These are phyloP conservation scores for Tillus elongatus DNA, from an alignment of 2,888 invertebrate genomes.

Conservation along the genomic window DNA sequence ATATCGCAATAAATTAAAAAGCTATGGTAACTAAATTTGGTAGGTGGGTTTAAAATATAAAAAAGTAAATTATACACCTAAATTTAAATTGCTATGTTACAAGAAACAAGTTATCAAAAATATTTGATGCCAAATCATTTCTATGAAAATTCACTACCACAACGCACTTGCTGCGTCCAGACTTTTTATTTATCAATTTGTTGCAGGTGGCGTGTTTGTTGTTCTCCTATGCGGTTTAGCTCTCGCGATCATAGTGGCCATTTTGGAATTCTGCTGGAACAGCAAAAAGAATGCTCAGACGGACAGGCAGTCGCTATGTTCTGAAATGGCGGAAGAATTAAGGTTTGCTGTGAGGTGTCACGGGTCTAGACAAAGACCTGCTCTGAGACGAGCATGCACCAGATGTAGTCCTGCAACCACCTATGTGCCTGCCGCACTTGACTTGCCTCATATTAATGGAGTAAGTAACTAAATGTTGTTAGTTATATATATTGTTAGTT, in stretches of 20 bases:
- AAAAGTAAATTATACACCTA: too few species aligned
- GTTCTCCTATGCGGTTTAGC: slow-evolving; percentile 88
- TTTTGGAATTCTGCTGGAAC: slow-evolving; percentile 92
- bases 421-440: slow-evolving; percentile 59
- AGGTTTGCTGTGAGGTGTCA: slow-evolving; percentile 83
- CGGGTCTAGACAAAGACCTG: slow-evolving; percentile 74
- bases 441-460: slow-evolving; percentile 48
- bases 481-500: neutral
- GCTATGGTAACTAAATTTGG: too few species aligned
- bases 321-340: slow-evolving; percentile 89
- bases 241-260: slow-evolving; percentile 82
- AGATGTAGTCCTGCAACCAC: slow-evolving; percentile 66
- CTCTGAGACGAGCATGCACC: slow-evolving; percentile 65
- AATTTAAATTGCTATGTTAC: too few species aligned
- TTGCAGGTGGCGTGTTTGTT: slow-evolving; percentile 88
- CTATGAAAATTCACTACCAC: too few species aligned
- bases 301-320: slow-evolving; percentile 79
- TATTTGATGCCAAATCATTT: too few species aligned
- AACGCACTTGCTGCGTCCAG: too few species aligned
- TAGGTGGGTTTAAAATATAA: too few species aligned
- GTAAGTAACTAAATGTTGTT: slow-evolving; percentile 39
- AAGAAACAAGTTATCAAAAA: too few species aligned
- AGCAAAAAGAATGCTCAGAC: slow-evolving; percentile 80
- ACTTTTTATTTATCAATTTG: too few species aligned
- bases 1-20: too few species aligned